Evolutionary conservation across 2,113 vertebrate genomes (phyloP), one percentile per base, ranked within the genome.

Genomic region (Corythoichthys intestinalis): DNA sequence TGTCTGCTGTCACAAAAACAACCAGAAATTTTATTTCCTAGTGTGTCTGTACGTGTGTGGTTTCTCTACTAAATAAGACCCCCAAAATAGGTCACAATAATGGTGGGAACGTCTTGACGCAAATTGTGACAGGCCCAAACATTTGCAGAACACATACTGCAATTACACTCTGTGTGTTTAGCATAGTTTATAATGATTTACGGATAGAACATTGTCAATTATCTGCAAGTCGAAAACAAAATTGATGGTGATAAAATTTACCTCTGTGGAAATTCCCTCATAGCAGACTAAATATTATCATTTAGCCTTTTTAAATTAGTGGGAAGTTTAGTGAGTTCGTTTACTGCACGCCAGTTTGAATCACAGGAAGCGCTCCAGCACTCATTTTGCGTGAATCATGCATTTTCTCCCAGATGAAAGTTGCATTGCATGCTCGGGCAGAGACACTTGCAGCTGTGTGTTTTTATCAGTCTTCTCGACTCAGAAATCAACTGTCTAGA

Each of bases 211-310:
- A 69, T 61, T 68, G 72, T 83, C 81, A 86, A 79, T 89, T 77
- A 83, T 81, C 66, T 71, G 66, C 39, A 73, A 85, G 85, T 74
- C 80, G 69, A 71, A 84, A 85, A 84, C 80, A 74, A 73, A 73
- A 75, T 79, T 82, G 44, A 38, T 68, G 47, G 39, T 66, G 46
- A 80, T 84, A 78, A 88, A 88, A 78, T 28, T 77, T 72, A 76
- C 72, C 65, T 70, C n/a, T 34, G 65, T 83, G 90, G 90, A 91
- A 91, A 87, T 88, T 79, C 90, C 91, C 89, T 79, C 80, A 78
- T 80, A 85, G 83, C 85, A 77, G 61, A 72, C 82, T 86, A 80
- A 90, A 87, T 54, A 86, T 87, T 82, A 84, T 91, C 69, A 90
- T 88, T 90, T 78, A 56, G 69, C 60, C 50, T 71, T 69, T 70